These are phyloP conservation scores for Chloromyia formosa DNA, from an alignment of 2,888 invertebrate genomes.

Conservation along the genomic window DNA sequence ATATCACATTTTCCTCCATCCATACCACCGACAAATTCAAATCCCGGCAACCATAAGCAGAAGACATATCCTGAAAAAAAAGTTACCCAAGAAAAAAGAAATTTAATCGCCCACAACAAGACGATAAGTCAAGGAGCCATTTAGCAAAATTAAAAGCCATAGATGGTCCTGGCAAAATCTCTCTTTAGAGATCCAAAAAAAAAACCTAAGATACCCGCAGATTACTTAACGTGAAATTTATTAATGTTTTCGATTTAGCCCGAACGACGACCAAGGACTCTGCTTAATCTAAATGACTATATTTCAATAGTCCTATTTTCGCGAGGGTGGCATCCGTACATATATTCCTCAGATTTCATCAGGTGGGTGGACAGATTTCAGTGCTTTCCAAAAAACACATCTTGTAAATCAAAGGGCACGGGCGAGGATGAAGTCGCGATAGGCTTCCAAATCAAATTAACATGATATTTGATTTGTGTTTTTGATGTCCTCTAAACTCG, in stretches of 20 bases:
- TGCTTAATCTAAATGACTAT: no score
- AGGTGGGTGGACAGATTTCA: conserved; percentile 22
- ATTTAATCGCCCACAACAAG: conserved; percentile 48
- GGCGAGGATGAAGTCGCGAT: background rate
- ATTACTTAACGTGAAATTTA: conserved; percentile 50
- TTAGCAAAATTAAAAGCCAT: conserved; percentile 49
- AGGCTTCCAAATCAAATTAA: conserved; percentile 47
- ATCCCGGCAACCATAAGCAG: background rate
- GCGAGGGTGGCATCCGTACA: background rate
- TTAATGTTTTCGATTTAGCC: conserved; percentile 49
- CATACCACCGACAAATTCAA: background rate
- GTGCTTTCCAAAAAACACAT: background rate
- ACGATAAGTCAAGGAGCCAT: conserved; percentile 48
- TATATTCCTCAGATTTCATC: conserved; percentile 1
- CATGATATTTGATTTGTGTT: conserved; percentile 51
- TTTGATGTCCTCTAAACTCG: conserved; percentile 45
- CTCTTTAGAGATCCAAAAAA: conserved; percentile 3
- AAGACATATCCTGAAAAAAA: background rate
- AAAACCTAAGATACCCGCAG: conserved; percentile 48
- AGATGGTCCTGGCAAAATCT: background rate
- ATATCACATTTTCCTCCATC: background rate
- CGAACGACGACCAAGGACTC: background rate
- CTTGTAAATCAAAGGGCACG: no score
- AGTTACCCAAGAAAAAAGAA: background rate
- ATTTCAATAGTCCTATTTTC: no score